Base-by-base conservation (phyloP, 1,140 invertebrate genomes). In the Proales similis region DNA sequence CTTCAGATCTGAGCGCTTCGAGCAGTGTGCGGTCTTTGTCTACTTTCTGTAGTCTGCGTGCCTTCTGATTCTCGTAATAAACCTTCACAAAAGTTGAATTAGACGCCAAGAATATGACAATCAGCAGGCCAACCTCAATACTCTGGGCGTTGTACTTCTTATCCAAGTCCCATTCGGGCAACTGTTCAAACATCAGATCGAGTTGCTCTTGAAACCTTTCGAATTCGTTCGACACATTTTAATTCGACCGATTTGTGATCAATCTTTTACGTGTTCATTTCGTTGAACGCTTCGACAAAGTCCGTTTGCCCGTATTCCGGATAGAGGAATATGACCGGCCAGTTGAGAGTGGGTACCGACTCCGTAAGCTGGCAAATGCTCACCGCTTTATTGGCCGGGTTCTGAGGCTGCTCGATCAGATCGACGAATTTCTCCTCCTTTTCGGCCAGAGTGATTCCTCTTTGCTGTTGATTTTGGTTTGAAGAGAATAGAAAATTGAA, bases 261-360 rank as follows among this genome's bases (percentile, higher is more conserved):
- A 33, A 9, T 0, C 11, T 38, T 39, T 48, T 78, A 86, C 82
- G 75, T 79, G n/a, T 76, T 74, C 64, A 82, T 79, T 77, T 90
- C 87, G 61, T 81, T 75, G 67, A 88, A 85, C 64, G 81, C 68
- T 38, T 72, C 69, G 24, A 79, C 71, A 60, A 77, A 75, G 66
- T 79, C 78, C 1, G 77, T 76, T 66, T 77, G 71, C 9, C 68
- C 69, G 51, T 70, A 66, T 75, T 90, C 86, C 3, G 88, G 88
- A 75, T 90, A 92, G 14, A 87, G 74, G 67, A 92, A 83, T 33
- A 86, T 74, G 47, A 86, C 81, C 38, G 90, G 87, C 88, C 85
- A 89, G 33, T 29, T 65, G 43, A 61, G 39, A 32, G 24, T 29
- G 7, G 22, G 3, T 22, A 43, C 42, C 12, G 17, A 32, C 26